These are phyloP conservation scores for Penaeus vannamei DNA, from an alignment of 1,140 invertebrate genomes.

Conservation along the genomic window DNA sequence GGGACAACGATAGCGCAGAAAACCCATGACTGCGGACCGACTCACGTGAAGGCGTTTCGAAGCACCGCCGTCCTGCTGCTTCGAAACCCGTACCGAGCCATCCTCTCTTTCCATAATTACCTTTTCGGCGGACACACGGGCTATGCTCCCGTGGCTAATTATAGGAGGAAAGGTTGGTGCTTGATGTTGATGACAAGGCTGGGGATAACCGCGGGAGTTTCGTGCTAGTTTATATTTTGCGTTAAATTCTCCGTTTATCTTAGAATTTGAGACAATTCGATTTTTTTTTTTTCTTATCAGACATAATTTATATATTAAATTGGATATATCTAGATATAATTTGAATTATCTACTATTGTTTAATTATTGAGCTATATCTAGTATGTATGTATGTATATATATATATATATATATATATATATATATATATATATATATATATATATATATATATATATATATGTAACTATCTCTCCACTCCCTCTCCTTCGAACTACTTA, in stretches of 20 bases:
- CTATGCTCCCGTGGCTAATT: constrained; percentile 65
- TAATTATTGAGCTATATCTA: no score
- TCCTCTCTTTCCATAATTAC: constrained; percentile 71
- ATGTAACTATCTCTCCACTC: no score
- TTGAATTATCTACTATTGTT: no score
- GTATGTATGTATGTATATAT: no score
- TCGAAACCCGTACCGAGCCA: constrained; percentile 71
- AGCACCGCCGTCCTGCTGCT: constrained; percentile 70
- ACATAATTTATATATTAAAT: background rate
- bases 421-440: no score
- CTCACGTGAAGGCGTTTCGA: constrained; percentile 62
- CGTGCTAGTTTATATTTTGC: no score
- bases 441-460: background rate
- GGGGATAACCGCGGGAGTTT: background rate
- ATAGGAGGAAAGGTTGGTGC: constrained; percentile 63
- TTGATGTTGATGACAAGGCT: background rate
- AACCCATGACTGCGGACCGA: constrained; percentile 68
- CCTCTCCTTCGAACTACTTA: background rate
- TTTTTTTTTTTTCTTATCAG: no score
- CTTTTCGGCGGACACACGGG: constrained; percentile 71
- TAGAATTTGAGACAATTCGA: no score
- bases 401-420: no score
- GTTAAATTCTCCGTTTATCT: no score
- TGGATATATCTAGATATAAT: background rate
- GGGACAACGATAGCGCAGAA: constrained; percentile 71